Percentiles rank a stretch among this genome's conserved stretches.
Conservation (phyloP, 2,797 vertebrate genomes). For the Gymnocypris eckloni region DNA sequence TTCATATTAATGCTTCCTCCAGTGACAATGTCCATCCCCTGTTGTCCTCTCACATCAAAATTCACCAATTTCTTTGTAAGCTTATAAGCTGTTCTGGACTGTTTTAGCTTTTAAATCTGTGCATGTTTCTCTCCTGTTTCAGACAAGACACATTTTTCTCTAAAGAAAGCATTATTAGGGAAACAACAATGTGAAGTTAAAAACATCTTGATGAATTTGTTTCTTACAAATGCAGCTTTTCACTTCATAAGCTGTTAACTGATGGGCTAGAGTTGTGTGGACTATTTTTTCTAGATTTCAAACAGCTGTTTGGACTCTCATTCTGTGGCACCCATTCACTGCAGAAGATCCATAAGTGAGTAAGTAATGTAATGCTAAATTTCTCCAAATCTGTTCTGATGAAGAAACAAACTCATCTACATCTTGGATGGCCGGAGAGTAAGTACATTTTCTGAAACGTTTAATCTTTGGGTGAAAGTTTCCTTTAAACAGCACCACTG, state of each 20-base stretch:
- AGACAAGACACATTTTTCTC: not conserved
- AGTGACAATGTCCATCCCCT: not conserved
- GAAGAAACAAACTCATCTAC: conserved; percentile 1
- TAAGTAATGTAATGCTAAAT: not conserved
- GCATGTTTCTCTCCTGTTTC: not conserved
- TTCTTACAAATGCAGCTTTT: not conserved
- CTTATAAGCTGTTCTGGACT: not conserved
- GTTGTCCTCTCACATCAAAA: not conserved
- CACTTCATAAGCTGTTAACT: not conserved
- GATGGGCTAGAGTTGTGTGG: not conserved
- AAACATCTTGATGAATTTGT: not conserved
- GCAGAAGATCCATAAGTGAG: not conserved
- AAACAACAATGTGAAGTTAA: not conserved
- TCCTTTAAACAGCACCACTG: not conserved
- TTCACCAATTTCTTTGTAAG: not conserved
- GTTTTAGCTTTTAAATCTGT: not conserved
- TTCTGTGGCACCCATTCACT: not conserved
- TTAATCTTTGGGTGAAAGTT: not conserved
- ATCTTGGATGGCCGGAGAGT: not conserved
- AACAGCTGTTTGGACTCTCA: not conserved
- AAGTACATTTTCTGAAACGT: not conserved
- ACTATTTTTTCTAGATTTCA: not conserved
- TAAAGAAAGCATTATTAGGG: not conserved
- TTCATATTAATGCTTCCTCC: not conserved
- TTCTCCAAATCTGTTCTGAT: not conserved